Percentiles rank a stretch among this genome's conserved stretches.
Evolutionary conservation across 1,140 invertebrate genomes (phyloP).

Genomic region (Harpegnathos saltator): DNA sequence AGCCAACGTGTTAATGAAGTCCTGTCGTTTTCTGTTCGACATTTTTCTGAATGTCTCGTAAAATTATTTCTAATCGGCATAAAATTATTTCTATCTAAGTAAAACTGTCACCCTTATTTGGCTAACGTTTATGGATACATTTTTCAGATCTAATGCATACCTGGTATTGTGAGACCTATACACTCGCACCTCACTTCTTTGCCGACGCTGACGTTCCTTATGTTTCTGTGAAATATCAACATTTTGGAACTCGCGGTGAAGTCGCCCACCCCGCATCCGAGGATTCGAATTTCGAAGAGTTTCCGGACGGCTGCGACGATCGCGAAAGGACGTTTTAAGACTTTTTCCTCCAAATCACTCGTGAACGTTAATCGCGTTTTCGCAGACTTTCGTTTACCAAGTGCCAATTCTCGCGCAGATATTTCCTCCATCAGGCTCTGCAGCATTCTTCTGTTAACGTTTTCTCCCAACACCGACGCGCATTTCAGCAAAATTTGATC

Average conservation of each 20-base stretch:
- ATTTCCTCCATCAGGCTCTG: slow-evolving; percentile 85
- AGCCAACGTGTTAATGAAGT: no score
- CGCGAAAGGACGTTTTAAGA: no score
- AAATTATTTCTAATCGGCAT: no score
- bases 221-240: slow-evolving; percentile 80
- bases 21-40: no score
- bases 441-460: slow-evolving; percentile 87
- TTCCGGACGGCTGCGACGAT: slow-evolving; percentile 84
- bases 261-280: slow-evolving; percentile 87
- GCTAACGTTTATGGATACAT: no score
- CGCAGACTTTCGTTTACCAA: slow-evolving; percentile 78
- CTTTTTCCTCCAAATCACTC: neutral
- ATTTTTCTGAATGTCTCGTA: no score
- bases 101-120: no score
- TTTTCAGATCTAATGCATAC: slow-evolving; percentile 62
- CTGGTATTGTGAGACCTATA: slow-evolving; percentile 64
- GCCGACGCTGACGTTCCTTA: slow-evolving; percentile 69
- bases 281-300: slow-evolving; percentile 87
- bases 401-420: slow-evolving; percentile 82
- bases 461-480: slow-evolving; percentile 87
- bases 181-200: slow-evolving; percentile 77
- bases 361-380: slow-evolving; percentile 15
- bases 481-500: slow-evolving; percentile 88
- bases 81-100: no score
- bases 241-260: slow-evolving; percentile 82